Evolutionary conservation across 2,888 invertebrate species (phyloP).

Genomic region (Stenotaenia linearis): DNA sequence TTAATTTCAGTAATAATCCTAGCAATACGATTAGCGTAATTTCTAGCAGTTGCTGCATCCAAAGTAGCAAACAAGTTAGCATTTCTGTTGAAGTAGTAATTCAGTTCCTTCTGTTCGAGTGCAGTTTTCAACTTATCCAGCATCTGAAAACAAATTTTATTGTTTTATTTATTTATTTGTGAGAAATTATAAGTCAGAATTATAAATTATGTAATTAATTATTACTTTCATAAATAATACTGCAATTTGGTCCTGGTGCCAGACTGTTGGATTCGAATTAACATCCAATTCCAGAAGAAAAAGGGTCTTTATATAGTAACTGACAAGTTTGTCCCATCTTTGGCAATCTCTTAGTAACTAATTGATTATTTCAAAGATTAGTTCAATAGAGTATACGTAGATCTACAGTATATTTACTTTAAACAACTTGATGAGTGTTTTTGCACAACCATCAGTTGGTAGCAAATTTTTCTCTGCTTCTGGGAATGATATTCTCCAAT

Average conservation of each 20-base stretch:
- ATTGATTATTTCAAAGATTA: no score
- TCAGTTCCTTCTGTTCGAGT: background rate
- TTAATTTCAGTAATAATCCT: background rate
- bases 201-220: background rate
- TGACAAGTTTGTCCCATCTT: slow-evolving; percentile 37
- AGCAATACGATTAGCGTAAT: background rate
- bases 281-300: slow-evolving; percentile 36
- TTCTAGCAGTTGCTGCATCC: background rate
- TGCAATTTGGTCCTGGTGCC: background rate
- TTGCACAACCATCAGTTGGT: background rate
- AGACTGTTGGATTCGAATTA: background rate
- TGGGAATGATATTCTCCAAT: background rate
- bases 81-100: background rate
- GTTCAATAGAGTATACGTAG: background rate
- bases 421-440: background rate
- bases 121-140: background rate
- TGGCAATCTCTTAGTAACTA: slow-evolving; percentile 38
- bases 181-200: background rate
- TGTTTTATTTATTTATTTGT: background rate
- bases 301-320: slow-evolving; percentile 39
- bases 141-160: background rate
- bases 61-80: background rate
- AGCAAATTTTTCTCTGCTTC: background rate
- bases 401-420: background rate
- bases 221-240: background rate